Evolutionary conservation across 2,113 vertebrate species (phyloP), one percentile per base, ranked within the genome.

Genomic region (Apodemus sylvaticus): DNA sequence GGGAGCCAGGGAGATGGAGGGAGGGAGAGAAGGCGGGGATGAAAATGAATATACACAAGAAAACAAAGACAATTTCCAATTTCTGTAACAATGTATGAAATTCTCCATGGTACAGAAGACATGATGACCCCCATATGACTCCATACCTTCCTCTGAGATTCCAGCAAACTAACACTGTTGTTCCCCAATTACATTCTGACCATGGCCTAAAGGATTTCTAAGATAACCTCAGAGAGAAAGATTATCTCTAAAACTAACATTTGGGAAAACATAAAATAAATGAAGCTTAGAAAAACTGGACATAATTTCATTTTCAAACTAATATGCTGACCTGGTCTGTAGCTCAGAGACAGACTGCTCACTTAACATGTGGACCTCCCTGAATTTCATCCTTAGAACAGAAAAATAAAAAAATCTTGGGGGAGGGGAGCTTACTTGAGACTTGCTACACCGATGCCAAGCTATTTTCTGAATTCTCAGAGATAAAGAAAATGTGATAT

Each of bases 261-360:
- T 91, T 62, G 71, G 78, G 51, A 92, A 70, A 42, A 3, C 82
- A 45, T 68, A 74, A 94, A 95, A 92, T 45, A 91, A 92, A 95
- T 19, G 66, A 6, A 60, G 77, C 29, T 92, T 53, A 77, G 77
- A 74, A 24, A 89, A 45, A 62, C 22, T 82, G 19, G 58, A 22
- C 64, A 58, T 82, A 78, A 93, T 94, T 96, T 7, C 34, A 16
- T 82, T 95, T 79, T 26, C 86, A 96, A 91, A 77, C 53, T 36
- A 91, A 39, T 12, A 29, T 34, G 14, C 53, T 91, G 26, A 1
- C 4, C 58, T 36, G 36, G 71, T 24, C 3, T 51, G 16, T 53
- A 53, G 45, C 29, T 78, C 3, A 8, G 45, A 51, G 45, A 3
- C 9, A 19, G 45, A 78, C 1, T 24, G 2, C 34, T 76, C 76